A percentile compares a stretch with the other conserved stretches of the same genome.
These are phyloP conservation scores for Equus quagga DNA, from an alignment of 2,113 vertebrate genomes.

Conservation along the genomic window DNA sequence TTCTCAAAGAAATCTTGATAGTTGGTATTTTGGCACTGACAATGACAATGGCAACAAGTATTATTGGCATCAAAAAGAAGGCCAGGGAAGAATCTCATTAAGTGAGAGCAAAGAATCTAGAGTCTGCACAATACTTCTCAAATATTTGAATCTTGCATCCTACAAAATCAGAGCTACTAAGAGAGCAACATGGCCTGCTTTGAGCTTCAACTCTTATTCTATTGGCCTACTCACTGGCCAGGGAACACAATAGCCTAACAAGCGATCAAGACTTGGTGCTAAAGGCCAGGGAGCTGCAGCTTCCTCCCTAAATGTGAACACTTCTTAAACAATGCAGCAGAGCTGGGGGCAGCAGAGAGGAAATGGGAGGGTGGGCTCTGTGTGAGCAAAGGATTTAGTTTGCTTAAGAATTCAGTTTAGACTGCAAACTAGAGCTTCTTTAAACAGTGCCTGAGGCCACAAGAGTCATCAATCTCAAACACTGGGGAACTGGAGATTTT, in stretches of 20 bases:
- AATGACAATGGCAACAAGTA: constrained; percentile 2
- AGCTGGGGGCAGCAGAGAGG: neutral
- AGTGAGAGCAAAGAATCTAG: neutral
- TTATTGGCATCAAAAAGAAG: neutral
- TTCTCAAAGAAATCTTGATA: neutral
- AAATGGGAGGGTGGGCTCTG: neutral
- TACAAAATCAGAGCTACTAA: neutral
- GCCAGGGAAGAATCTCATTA: neutral
- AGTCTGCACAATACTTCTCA: neutral
- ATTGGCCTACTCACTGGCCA: neutral
- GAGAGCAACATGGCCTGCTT: neutral
- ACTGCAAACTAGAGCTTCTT: neutral
- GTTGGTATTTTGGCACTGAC: neutral
- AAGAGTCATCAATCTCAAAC: neutral
- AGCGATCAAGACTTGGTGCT: neutral
- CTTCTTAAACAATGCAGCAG: neutral
- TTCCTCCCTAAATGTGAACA: neutral
- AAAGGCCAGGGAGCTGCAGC: neutral
- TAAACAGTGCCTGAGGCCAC: neutral
- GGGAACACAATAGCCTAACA: neutral
- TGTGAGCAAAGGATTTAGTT: neutral
- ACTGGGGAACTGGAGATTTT: neutral
- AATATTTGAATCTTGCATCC: neutral
- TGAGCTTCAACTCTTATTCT: neutral
- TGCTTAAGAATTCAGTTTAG: neutral